phyloP scores from a whole-genome alignment of 2,113 vertebrate genomes.

The Myotis davidii region DNA sequence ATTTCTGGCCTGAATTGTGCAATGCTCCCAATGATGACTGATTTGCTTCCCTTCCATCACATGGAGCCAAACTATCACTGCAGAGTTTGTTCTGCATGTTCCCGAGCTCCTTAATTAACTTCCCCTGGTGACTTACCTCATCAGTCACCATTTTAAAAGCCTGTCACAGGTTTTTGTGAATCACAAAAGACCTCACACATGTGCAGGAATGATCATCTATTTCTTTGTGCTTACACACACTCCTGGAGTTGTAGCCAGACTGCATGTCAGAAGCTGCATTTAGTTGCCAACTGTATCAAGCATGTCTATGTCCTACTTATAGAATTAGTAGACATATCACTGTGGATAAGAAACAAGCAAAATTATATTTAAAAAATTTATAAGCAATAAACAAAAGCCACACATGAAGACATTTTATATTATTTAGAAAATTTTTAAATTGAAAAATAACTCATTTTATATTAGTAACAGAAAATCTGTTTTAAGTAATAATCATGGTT shows the following conservation, averaged over 20 bases:
- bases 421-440: conserved; percentile 44
- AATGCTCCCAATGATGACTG: not conserved
- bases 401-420: not conserved
- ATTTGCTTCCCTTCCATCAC: not conserved
- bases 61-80: not conserved
- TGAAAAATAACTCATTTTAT: not conserved
- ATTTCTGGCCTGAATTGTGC: not conserved
- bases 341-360: not conserved
- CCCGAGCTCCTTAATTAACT: not conserved
- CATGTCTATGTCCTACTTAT: not conserved
- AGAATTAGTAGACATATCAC: not conserved
- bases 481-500: conserved; percentile 51
- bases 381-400: not conserved
- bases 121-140: not conserved
- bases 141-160: not conserved
- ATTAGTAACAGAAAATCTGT: conserved; percentile 64
- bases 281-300: not conserved
- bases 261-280: not conserved
- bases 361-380: not conserved
- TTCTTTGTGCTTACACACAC: not conserved
- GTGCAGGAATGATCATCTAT: not conserved
- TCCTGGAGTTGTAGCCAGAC: not conserved
- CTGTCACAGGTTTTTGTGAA: not conserved
- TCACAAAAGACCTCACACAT: not conserved
- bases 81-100: not conserved